Conservation (phyloP, 2,888 invertebrate genomes). For the Eristalis pertinax region DNA sequence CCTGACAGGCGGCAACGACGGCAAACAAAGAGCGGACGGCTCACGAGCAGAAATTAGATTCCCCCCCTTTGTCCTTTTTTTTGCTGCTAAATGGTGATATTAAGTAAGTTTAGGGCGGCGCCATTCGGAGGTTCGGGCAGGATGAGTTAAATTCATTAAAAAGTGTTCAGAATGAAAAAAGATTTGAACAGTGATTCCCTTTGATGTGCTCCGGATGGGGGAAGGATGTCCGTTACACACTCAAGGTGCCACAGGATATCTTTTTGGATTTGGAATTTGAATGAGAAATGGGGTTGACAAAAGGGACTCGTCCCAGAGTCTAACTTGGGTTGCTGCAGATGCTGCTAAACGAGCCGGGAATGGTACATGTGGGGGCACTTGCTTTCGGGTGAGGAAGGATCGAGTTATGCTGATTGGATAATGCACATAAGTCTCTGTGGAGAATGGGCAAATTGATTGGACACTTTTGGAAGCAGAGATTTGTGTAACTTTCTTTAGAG, state of each 20-base stretch:
- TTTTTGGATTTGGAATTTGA: neutral
- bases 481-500: neutral
- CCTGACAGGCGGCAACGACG: neutral
- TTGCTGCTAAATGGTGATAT: slow-evolving; percentile 8
- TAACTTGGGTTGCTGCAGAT: neutral
- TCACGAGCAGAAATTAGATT: slow-evolving; percentile 6
- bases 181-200: neutral
- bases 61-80: neutral
- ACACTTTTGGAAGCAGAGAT: neutral
- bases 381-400: neutral
- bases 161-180: neutral
- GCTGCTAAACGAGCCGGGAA: no score
- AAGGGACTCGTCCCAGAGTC: neutral
- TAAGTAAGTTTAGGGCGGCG: neutral
- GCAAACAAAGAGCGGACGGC: neutral
- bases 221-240: neutral
- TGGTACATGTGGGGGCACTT: neutral
- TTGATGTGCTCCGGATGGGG: neutral
- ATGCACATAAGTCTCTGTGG: neutral
- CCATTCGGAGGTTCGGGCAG: neutral
- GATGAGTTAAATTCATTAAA: neutral
- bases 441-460: neutral
- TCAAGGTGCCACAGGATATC: neutral
- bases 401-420: neutral
- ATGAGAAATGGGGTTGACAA: neutral